Base-by-base conservation (phyloP, 1,140 invertebrate genomes). In the Battus philenor region DNA sequence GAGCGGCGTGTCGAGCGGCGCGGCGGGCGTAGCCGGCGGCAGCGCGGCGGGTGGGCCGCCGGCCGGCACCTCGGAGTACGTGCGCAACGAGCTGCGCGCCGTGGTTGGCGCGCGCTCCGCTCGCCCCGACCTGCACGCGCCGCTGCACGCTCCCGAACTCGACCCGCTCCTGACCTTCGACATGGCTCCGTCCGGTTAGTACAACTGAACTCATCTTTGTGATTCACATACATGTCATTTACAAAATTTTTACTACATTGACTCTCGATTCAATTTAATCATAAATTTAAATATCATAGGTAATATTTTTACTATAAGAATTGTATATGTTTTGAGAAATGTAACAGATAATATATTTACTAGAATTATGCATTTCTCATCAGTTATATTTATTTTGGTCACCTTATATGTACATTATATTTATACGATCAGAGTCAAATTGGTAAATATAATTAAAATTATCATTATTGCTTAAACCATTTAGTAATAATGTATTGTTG, bases 31-130 rank as follows among this genome's bases (percentile, higher is more conserved):
- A 15, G 41, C 27, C 0, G 50, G 39, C 12, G 64, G 34, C 32
- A n/a, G 61, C 32, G 16, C 53, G 27, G 59, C 44, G 16, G 59
- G 48, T 16, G 57, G 48, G 39, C 63, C 47, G n/a, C 63, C 47
- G n/a, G 62, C 50, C 48, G 75, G 71, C 44, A 91, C 92, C 22
- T 91, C 91, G 4, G 94, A 97, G 78, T 96, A 93, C 83, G 95
- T 97, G 49, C 90, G 94, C 67, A 94, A 97, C 88, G 95, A 96
- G 81, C 87, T 97, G 57, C 89, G 95, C 63, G 94, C 94, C 10
- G 91, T 94, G 47, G 94, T 97, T 46, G 94, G 93, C 53, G 94
- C 92, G 17, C 88, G 95, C 62, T 93, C 92, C 8, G 61, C 67
- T 13, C 68, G 68, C 26, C 70, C 70, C 53, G 69, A 73, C 47